These are phyloP conservation scores for Rostratula benghalensis DNA, from an alignment of 2,113 vertebrate genomes.

Conservation along the genomic window DNA sequence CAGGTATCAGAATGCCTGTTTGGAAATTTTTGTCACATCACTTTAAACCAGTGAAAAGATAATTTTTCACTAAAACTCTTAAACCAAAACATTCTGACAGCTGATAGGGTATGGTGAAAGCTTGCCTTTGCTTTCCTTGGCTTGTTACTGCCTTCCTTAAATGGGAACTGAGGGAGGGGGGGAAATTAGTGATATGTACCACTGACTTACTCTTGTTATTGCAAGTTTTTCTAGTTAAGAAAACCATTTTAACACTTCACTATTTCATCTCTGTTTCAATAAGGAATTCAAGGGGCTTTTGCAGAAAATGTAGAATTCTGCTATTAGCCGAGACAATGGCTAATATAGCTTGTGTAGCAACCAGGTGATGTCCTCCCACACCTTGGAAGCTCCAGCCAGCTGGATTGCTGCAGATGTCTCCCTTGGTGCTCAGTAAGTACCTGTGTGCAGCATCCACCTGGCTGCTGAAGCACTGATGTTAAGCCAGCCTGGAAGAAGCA, in stretches of 20 bases:
- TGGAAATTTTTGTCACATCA: neutral
- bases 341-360: neutral
- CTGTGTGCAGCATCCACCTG: rapidly evolving
- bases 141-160: neutral
- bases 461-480: neutral
- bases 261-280: neutral
- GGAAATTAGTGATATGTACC: neutral
- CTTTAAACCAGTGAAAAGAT: neutral
- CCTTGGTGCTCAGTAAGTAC: neutral
- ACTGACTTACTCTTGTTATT: neutral
- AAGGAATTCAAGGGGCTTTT: neutral
- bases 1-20: neutral
- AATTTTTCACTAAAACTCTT: neutral
- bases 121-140: neutral
- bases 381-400: neutral
- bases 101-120: neutral
- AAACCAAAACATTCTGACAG: neutral
- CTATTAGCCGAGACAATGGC: neutral
- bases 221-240: neutral
- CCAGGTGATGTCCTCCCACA: neutral
- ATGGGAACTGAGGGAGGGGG: neutral
- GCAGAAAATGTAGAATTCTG: neutral
- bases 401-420: neutral
- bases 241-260: neutral
- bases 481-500: neutral